Base-by-base conservation (phyloP, 1,140 invertebrate species). In the Hylyphantes graminicola region DNA sequence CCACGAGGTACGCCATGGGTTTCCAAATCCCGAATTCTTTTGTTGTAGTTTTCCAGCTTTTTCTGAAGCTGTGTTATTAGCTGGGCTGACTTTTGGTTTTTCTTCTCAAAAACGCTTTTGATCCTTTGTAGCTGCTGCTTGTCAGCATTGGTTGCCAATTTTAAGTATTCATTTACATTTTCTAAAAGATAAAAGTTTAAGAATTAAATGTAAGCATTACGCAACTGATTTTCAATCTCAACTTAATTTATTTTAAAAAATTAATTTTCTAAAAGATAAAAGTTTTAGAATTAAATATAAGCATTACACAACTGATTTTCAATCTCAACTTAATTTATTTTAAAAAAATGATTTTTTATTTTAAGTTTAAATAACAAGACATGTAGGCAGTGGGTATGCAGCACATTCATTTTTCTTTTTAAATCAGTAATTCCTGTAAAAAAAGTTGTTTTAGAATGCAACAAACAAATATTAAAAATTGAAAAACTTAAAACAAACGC, bases 81-180 rank as follows among this genome's bases (percentile, higher is more conserved):
- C 87, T 97, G 94, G 55, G 97, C 96, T 86, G 96, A 97, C 89
- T 98, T 98, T 91, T 98, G 96, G 90, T 98, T 99, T 89, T 98
- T 97, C 91, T 98, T 98, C 90, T 99, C 97, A 90, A 99, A 98
- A n/a, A 98, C 94, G 15, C 95, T 95, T 90, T 98, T 98, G 83
- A 98, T 97, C 86, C 96, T 92, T 87, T 94, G 93, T 74, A 97
- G 90, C 89, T 98, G 96, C 87, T 96, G 95, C 88, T 97, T 97
- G 89, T 98, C 97, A 7, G 96, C 96, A 88, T 95, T 96, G 12
- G 95, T 94, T n/a, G 97, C 95, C 86, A 98, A 90, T 90, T 96
- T 96, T 68, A 98, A 92, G 91, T 98, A 98, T 90, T 98, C 96
- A 89, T 98, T 97, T 4, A 98, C 97, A 91, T 98, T 98, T 89